Evolutionary conservation across 2,797 vertebrate genomes (phyloP), one percentile per base, ranked within the genome.

Genomic region (Todus mexicanus): DNA sequence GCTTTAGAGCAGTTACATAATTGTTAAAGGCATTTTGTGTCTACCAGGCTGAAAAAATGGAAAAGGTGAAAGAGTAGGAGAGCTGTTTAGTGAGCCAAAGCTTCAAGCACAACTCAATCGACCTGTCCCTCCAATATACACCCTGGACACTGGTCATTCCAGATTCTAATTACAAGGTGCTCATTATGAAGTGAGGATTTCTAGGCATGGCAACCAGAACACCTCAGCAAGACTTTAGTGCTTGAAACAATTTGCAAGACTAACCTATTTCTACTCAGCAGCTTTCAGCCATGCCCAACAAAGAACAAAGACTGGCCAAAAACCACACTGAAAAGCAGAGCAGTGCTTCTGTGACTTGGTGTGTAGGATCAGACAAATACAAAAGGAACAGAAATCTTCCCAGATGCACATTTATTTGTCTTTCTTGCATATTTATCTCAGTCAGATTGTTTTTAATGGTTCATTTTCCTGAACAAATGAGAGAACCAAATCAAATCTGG

Each of bases 341-440:
- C 1, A 85, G n/a, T 27, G 38, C n/a, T 84, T 81, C 21, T 22
- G 15, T 33, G 9, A 23, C 48, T 42, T 33, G 10, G 25, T 54
- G 29, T 38, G 81, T 70, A 40, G 12, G 27, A 86, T 15, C 42
- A 78, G n/a, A 40, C 33, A 78, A 64, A 51, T 13, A 51, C 9
- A 40, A 60, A 65, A 45, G 25, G 43, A 77, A 47, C 18, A 77
- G n/a, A n/a, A 51, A 40, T 37, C 20, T 53, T 61, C 59, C 31
- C 0, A 74, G 43, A 59, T 1, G 1, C 37, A 59, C 7, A 77
- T 40, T 48, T 29, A 12, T 17, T 11, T 0, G 0, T 50, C 59
- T 56, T 59, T 73, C 50, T n/a, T 61, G 11, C 12, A 18, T 53
- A 40, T 64, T 81, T 69, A 74, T 48, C 50, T 63, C 33, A 20